These are phyloP conservation scores for Archivesica marissinica DNA, from an alignment of 1,140 invertebrate species.

Conservation along the genomic window DNA sequence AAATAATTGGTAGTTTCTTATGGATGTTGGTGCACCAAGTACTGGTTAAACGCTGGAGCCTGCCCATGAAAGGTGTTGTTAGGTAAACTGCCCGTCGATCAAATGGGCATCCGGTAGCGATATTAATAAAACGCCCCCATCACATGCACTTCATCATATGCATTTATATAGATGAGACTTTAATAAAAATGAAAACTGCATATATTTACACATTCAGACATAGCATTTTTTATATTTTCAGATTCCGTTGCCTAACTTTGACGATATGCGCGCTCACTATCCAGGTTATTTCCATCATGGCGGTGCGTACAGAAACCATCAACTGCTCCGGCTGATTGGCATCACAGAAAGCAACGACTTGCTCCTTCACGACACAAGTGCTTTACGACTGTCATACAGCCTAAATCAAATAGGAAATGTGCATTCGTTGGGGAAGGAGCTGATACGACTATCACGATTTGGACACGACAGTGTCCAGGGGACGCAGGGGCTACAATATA, in stretches of 20 bases:
- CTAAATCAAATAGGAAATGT: constrained; percentile 78
- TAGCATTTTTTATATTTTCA: constrained; percentile 70
- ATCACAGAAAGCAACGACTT: constrained; percentile 56
- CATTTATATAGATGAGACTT: not conserved
- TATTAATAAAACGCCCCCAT: too few species aligned
- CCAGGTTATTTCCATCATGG: constrained; percentile 80
- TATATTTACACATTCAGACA: too few species aligned
- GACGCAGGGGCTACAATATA: constrained; percentile 74
- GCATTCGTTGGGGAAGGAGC: constrained; percentile 75
- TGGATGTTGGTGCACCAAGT: too few species aligned
- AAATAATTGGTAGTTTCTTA: too few species aligned
- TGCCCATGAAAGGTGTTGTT: too few species aligned
- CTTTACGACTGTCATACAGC: constrained; percentile 77
- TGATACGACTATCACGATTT: constrained; percentile 76
- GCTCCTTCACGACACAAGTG: constrained; percentile 78
- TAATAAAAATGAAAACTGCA: not conserved
- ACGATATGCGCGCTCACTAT: constrained; percentile 71
- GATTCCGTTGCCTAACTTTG: constrained; percentile 74
- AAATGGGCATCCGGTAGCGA: too few species aligned
- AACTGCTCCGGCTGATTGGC: constrained; percentile 70
- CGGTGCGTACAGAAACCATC: constrained; percentile 75
- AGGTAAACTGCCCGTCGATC: too few species aligned
- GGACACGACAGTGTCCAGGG: constrained; percentile 78
- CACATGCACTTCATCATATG: too few species aligned
- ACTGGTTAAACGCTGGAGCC: too few species aligned